A percentile compares a stretch with the other conserved stretches of the same genome.
phyloP scores from a whole-genome alignment of 2,797 vertebrate species.

The Peromyscus aztecus region DNA sequence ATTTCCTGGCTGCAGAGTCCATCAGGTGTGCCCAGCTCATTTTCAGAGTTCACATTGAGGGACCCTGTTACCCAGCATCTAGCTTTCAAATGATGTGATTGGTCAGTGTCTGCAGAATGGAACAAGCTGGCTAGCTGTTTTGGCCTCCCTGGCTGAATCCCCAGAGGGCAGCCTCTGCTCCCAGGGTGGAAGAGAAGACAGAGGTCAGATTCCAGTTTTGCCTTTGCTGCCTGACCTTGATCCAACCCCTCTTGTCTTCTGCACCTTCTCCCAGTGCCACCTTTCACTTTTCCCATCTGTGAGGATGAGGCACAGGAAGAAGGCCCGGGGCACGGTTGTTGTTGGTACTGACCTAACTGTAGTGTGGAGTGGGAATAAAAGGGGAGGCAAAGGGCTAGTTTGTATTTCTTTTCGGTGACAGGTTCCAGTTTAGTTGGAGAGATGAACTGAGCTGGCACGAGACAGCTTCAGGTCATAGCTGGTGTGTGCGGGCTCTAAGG shows the following conservation, averaged over 20 bases:
- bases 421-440: conserved; percentile 7
- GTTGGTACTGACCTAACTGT: neutral
- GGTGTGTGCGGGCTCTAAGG: no score
- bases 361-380: neutral
- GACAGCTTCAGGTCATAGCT: neutral
- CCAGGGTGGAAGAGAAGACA: neutral
- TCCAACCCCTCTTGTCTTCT: neutral
- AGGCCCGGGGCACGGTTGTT: neutral
- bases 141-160: neutral
- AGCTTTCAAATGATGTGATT: neutral
- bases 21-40: neutral
- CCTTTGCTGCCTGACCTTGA: neutral
- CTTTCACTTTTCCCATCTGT: neutral
- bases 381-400: neutral
- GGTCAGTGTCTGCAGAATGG: neutral
- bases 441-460: neutral
- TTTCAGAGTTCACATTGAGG: neutral
- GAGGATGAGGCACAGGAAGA: neutral
- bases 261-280: neutral
- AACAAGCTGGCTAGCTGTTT: neutral
- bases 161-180: neutral
- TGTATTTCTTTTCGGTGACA: neutral
- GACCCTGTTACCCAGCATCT: neutral
- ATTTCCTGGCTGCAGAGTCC: neutral
- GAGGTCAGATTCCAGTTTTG: neutral